These are phyloP conservation scores for Vanessa atalanta DNA, from an alignment of 1,140 invertebrate species.

Conservation along the genomic window DNA sequence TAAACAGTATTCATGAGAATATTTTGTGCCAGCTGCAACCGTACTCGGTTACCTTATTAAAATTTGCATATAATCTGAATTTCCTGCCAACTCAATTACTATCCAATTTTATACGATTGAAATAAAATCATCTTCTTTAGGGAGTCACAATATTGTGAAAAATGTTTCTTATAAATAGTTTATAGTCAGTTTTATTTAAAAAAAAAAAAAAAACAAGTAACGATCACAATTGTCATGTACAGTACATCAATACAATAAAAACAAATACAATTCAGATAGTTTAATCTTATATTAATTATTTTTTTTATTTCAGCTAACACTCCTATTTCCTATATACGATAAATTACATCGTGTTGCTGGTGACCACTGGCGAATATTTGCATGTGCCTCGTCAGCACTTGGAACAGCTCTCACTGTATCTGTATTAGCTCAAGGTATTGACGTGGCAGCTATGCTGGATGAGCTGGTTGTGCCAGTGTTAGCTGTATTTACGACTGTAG, in stretches of 20 bases:
- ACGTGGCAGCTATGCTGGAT: conserved; percentile 56
- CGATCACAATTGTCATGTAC: no score
- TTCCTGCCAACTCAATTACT: conserved; percentile 49
- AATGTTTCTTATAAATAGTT: background rate
- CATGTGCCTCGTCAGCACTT: conserved; percentile 59
- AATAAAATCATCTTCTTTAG: conserved; percentile 27
- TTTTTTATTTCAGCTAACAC: conserved; percentile 58
- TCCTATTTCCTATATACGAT: conserved; percentile 67
- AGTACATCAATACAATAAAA: no score
- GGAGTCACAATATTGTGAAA: background rate
- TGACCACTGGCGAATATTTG: conserved; percentile 66
- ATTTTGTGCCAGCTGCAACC: conserved; percentile 48
- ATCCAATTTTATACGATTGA: conserved; percentile 39
- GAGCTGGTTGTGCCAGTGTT: conserved; percentile 63
- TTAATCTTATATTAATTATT: background rate
- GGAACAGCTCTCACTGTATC: conserved; percentile 65
- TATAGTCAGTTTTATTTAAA: no score
- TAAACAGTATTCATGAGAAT: conserved; percentile 39
- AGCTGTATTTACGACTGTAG: conserved; percentile 57
- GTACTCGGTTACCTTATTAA: conserved; percentile 52
- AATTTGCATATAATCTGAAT: conserved; percentile 55
- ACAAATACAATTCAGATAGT: no score
- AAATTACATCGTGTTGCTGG: conserved; percentile 61
- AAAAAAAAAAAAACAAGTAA: no score
- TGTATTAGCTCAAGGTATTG: conserved; percentile 57